phyloP scores from a whole-genome alignment of 2,113 vertebrate species.

The Galbula dea region DNA sequence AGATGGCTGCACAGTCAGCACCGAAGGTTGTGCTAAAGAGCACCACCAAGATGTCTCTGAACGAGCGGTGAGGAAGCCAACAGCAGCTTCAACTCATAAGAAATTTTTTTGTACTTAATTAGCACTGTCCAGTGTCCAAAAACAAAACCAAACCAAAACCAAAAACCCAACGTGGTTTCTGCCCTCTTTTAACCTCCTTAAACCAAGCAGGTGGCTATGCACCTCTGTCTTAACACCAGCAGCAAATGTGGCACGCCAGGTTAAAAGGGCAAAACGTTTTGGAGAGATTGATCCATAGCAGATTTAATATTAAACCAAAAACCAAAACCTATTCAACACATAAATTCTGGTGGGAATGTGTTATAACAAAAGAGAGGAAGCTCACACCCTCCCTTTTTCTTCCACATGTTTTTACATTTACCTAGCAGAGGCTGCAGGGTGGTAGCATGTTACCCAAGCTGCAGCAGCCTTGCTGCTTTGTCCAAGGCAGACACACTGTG shows the following conservation, averaged over 20 bases:
- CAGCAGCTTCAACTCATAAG: constrained; percentile 82
- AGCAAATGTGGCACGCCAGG: constrained; percentile 53
- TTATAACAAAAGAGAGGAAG: constrained; percentile 59
- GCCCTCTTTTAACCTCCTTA: constrained; percentile 64
- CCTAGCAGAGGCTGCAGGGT: constrained; percentile 51
- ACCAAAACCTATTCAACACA: background rate
- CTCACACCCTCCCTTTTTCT: constrained; percentile 72
- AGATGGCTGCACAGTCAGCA: constrained; percentile 92
- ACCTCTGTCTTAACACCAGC: constrained; percentile 46
- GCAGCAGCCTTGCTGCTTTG: constrained; percentile 74
- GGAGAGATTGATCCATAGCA: constrained; percentile 53
- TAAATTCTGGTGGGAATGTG: constrained; percentile 66
- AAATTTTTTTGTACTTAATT: constrained; percentile 62
- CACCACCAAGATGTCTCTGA: constrained; percentile 99
- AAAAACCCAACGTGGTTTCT: constrained; percentile 30
- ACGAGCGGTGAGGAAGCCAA: constrained; percentile 97
- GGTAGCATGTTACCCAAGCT: constrained; percentile 67
- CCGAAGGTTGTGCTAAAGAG: constrained; percentile 99
- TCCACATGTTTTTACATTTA: constrained; percentile 69
- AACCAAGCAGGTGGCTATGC: constrained; percentile 62
- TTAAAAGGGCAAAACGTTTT: constrained; percentile 61
- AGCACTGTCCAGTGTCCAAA: constrained; percentile 61
- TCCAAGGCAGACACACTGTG: constrained; percentile 81
- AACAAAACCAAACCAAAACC: background rate
- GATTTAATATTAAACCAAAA: constrained; percentile 56